Evolutionary conservation across 2,888 invertebrate genomes (phyloP), one percentile per base, ranked within the genome.

Genomic region (Adelognathus sp.): DNA sequence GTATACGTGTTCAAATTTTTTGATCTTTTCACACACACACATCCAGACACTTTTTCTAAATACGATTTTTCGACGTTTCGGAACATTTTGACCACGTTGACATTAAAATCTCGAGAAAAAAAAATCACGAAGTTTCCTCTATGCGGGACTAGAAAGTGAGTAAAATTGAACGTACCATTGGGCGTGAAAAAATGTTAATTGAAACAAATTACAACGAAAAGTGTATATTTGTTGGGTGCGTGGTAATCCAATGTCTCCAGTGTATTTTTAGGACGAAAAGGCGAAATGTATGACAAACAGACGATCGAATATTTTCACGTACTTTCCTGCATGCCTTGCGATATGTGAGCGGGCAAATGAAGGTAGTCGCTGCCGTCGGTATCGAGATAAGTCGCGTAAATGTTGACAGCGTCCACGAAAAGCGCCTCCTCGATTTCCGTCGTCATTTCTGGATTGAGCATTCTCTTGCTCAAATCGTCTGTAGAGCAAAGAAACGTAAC

Each of bases 381-480:
- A 81, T 93, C 93, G 84, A 95, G 93, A 91, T 96, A 97, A 61
- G 94, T 94, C 61, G 93, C 93, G 90, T 95, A 95, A 81, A 97
- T 92, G 80, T 94, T 95, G 79, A 93, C 92, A 0, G 96, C 95
- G 86, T 95, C 95, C 2, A 91, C 90, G 83, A 95, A 95, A 5
- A 97, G 92, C 18, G 92, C 91, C 73, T 93, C 93, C 82, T 96
- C 92, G 79, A 96, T 95, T 9, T 92, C 92, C 1, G 92, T 92
- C 1, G 93, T 94, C 77, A 97, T 92, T 74, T 97, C 96, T 0
- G 97, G 97, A 87, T 95, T 95, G 76, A 97, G 92, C 79, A 97
- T 94, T 84, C 95, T 94, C 36, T 94, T 94, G 92, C 97, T 97
- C 86, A 97, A 96, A 87, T 95, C 95, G 92, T 97, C 97, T 96